Evolutionary conservation across 2,797 vertebrate species (phyloP).

Genomic region (Bradypodion pumilum): DNA sequence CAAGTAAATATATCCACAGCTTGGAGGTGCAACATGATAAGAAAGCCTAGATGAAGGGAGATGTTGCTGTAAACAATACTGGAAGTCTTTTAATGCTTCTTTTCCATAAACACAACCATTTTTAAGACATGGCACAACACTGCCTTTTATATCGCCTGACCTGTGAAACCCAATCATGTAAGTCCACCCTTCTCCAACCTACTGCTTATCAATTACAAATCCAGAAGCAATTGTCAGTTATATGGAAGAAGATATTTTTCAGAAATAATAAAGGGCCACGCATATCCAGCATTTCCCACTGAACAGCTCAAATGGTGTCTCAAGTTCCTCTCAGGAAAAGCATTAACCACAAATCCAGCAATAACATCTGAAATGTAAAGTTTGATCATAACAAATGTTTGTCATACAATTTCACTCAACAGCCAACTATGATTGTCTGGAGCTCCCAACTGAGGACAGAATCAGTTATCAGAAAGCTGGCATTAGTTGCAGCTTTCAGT

Average conservation of each 20-base stretch:
- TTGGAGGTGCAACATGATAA: rapidly evolving
- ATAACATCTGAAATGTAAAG: background rate
- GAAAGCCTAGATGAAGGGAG: background rate
- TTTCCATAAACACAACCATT: background rate
- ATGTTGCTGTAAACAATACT: background rate
- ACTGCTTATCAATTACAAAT: background rate
- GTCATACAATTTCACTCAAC: background rate
- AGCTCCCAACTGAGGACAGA: background rate
- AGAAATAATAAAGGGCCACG: background rate
- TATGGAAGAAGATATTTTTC: background rate
- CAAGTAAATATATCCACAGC: constrained; percentile 4
- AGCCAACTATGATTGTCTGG: background rate
- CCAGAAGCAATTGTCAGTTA: background rate
- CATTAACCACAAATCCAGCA: background rate
- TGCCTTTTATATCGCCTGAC: background rate
- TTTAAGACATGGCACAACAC: background rate
- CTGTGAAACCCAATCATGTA: background rate
- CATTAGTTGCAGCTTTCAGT: too few species aligned
- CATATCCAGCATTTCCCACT: background rate
- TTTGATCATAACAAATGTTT: background rate
- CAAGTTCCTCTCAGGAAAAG: background rate
- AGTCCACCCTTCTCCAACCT: background rate
- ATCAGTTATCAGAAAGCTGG: too few species aligned
- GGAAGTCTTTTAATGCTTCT: background rate
- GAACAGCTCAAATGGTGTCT: background rate